Conservation (phyloP, 2,113 vertebrate genomes). For the Phrynosoma blainvillii region DNA sequence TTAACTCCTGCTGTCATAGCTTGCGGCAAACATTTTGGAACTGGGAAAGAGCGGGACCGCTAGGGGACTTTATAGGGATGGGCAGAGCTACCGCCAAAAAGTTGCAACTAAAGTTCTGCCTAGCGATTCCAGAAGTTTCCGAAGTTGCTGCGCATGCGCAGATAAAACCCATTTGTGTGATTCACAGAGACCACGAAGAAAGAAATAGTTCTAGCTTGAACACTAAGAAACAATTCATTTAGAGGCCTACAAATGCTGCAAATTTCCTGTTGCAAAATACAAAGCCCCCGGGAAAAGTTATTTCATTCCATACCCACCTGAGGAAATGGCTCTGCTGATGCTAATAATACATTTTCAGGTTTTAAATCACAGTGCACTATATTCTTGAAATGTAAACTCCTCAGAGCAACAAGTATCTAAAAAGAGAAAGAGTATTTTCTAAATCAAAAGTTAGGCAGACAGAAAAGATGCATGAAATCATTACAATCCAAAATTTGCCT, state of each 20-base stretch:
- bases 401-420: slow-evolving; percentile 96
- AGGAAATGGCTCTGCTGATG: slow-evolving; percentile 96
- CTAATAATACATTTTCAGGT: slow-evolving; percentile 96
- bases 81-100: too few relatives aligned
- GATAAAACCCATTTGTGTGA: too few relatives aligned
- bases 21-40: too few relatives aligned
- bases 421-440: slow-evolving; percentile 43
- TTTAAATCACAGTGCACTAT: slow-evolving; percentile 99
- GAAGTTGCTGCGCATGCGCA: too few relatives aligned
- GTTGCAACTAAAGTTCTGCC: too few relatives aligned
- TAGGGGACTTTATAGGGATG: too few relatives aligned
- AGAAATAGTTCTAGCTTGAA: not conserved
- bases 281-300: not conserved
- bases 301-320: slow-evolving; percentile 79
- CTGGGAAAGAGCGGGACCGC: too few relatives aligned
- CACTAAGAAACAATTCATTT: not conserved
- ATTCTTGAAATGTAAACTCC: slow-evolving; percentile 98
- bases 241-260: not conserved
- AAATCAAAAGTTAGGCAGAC: slow-evolving; percentile 1
- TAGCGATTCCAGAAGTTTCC: too few relatives aligned
- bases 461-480: slow-evolving; percentile 24
- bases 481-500: not conserved
- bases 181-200: not conserved
- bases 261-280: not conserved
- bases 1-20: too few relatives aligned